Conservation (phyloP, 2,113 vertebrate genomes). For the Urocolius indicus region DNA sequence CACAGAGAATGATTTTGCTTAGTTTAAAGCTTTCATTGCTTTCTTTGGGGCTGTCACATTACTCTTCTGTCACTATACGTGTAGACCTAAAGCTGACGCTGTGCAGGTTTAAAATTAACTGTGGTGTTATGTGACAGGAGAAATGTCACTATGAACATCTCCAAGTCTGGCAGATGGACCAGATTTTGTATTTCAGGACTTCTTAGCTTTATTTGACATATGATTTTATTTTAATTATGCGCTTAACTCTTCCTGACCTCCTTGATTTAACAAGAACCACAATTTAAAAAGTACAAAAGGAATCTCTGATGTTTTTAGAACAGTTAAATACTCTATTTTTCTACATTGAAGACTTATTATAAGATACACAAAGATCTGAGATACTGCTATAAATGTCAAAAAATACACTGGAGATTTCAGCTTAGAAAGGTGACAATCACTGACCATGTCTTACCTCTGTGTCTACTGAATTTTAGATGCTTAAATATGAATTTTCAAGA, state of each 20-base stretch:
- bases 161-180: conserved; percentile 4
- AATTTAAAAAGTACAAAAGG: neutral
- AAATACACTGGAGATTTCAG: neutral
- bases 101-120: conserved; percentile 56
- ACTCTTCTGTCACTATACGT: conserved; percentile 57
- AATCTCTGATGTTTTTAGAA: neutral
- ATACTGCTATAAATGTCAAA: neutral
- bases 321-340: neutral
- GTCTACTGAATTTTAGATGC: neutral
- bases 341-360: neutral
- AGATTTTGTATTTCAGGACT: conserved; percentile 31
- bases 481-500: neutral
- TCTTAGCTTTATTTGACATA: neutral
- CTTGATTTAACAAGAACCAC: neutral
- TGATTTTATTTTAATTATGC: conserved; percentile 60
- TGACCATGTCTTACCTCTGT: neutral
- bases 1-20: conserved; percentile 42
- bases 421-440: neutral
- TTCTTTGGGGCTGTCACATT: conserved; percentile 43
- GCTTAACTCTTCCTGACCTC: conserved; percentile 28
- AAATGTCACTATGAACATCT: conserved; percentile 46
- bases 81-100: conserved; percentile 25
- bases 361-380: neutral
- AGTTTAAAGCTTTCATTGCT: conserved; percentile 26
- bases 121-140: conserved; percentile 52